Evolutionary conservation across 2,888 invertebrate genomes (phyloP).

Genomic region (Tuta absoluta): DNA sequence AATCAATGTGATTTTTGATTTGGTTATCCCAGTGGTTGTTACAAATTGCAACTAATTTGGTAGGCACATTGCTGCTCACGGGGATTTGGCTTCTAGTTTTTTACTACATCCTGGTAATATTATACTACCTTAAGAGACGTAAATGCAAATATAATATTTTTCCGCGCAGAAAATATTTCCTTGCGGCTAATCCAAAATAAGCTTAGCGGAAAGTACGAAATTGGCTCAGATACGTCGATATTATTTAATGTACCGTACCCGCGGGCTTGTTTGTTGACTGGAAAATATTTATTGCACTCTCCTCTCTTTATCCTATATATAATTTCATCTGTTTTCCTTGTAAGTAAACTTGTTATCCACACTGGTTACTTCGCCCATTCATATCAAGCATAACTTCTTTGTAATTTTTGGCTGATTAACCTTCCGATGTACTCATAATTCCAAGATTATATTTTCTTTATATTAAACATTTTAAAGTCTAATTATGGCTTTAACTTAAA

Average conservation of each 20-base stretch:
- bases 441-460: no score
- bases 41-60: no score
- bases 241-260: constrained; percentile 72
- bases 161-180: constrained; percentile 67
- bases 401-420: not conserved
- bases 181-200: constrained; percentile 68
- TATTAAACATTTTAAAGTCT: no score
- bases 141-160: constrained; percentile 72
- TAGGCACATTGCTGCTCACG: no score
- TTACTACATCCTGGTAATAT: no score
- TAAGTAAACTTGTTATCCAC: constrained; percentile 26
- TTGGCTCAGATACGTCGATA: constrained; percentile 75
- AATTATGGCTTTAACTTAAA: no score
- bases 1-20: no score
- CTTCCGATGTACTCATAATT: no score
- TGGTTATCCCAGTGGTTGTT: no score
- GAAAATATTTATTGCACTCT: constrained; percentile 71
- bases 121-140: constrained; percentile 57
- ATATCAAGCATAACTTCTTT: not conserved
- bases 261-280: constrained; percentile 68
- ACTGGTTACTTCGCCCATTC: constrained; percentile 9
- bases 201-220: constrained; percentile 72
- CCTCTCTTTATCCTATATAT: constrained; percentile 54
- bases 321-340: constrained; percentile 47
- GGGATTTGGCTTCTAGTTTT: no score